Conservation (phyloP, 2,888 invertebrate genomes). For the Andrena fulva region DNA sequence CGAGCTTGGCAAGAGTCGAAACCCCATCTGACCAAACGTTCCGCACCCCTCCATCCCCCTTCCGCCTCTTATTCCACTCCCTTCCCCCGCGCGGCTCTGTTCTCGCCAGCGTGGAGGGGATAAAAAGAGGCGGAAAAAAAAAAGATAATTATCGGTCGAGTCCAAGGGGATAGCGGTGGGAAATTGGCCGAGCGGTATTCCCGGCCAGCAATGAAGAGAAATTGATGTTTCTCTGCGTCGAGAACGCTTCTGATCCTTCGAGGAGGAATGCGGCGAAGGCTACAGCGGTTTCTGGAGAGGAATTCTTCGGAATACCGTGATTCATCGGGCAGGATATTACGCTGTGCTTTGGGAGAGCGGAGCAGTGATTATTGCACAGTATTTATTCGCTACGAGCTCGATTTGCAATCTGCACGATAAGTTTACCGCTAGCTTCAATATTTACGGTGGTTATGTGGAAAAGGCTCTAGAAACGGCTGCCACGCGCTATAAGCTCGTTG, state of each 20-base stretch:
- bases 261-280: constrained; percentile 5
- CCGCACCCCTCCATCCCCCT: constrained; percentile 4
- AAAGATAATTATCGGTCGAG: constrained; percentile 60
- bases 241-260: constrained; percentile 18
- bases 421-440: too few species aligned
- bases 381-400: too few species aligned
- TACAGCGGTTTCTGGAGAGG: constrained; percentile 7
- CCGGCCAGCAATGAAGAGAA: constrained; percentile 11
- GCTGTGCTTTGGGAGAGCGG: too few species aligned
- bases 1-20: constrained; percentile 68
- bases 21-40: constrained; percentile 56
- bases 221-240: constrained; percentile 32
- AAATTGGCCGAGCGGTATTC: constrained; percentile 51
- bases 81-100: constrained; percentile 6
- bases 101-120: constrained; percentile 16
- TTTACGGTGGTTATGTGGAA: too few species aligned
- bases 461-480: too few species aligned
- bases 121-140: constrained; percentile 29
- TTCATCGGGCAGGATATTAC: not conserved
- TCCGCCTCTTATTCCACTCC: not conserved
- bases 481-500: too few species aligned
- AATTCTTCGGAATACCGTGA: not conserved
- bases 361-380: too few species aligned
- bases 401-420: too few species aligned
- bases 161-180: constrained; percentile 34